Evolutionary conservation across 2,113 vertebrate species (phyloP).

Genomic region (Terrapene triunguis): DNA sequence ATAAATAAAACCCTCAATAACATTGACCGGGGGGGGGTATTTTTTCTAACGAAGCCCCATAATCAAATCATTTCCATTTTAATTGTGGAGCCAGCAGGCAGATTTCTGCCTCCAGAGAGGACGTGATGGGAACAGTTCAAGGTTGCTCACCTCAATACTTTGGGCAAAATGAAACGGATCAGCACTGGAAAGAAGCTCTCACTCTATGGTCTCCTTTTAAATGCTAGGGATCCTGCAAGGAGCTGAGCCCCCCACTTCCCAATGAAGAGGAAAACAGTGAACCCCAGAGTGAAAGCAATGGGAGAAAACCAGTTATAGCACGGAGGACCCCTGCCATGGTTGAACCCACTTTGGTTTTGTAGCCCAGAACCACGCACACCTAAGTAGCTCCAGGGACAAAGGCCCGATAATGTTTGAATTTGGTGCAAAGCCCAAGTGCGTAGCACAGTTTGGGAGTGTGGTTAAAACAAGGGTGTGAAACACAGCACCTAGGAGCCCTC

Average conservation of each 20-base stretch:
- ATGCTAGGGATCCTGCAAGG: fast-evolving
- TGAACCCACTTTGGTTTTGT: neutral
- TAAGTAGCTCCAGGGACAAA: neutral
- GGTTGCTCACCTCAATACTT: slow-evolving; percentile 27
- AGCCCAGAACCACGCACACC: too few relatives aligned
- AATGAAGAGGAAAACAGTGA: neutral
- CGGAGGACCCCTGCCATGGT: neutral
- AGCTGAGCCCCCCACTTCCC: fast-evolving
- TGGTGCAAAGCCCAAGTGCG: neutral
- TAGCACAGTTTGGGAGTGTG: neutral
- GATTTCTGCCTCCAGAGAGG: slow-evolving; percentile 74
- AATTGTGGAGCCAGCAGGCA: slow-evolving; percentile 73
- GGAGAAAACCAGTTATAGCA: neutral
- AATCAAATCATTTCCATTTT: slow-evolving; percentile 73
- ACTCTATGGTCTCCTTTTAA: neutral
- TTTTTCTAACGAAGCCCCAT: slow-evolving; percentile 68
- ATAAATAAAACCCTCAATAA: slow-evolving; percentile 38
- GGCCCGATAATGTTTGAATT: neutral
- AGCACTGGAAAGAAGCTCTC: neutral
- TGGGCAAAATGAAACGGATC: neutral
- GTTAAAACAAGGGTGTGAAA: fast-evolving
- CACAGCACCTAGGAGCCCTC: neutral
- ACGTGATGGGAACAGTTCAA: slow-evolving; percentile 60
- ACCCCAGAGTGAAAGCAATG: neutral
- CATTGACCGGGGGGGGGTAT: slow-evolving; percentile 47